These are phyloP conservation scores for Puma concolor DNA, from an alignment of 2,113 vertebrate genomes.

Conservation along the genomic window DNA sequence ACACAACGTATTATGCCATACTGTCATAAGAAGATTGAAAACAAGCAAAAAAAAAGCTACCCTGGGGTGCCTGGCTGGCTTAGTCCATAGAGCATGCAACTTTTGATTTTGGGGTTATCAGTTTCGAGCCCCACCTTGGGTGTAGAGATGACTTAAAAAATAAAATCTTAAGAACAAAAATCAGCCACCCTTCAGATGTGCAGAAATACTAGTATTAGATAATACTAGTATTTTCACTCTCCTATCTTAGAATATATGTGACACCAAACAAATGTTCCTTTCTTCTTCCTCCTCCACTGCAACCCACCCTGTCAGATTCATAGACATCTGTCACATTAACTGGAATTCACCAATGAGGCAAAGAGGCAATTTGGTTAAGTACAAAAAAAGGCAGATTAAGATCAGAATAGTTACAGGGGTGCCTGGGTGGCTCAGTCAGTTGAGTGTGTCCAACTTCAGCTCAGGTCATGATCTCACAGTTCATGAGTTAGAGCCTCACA, in stretches of 20 bases:
- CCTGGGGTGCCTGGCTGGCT: background rate
- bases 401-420: background rate
- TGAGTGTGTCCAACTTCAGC: too few relatives aligned
- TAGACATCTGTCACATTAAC: background rate
- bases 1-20: background rate
- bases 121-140: background rate
- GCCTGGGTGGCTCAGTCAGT: too few relatives aligned
- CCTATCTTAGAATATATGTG: background rate
- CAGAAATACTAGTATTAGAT: slow-evolving; percentile 29
- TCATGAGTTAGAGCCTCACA: too few relatives aligned
- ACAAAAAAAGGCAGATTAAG: background rate
- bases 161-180: background rate
- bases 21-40: background rate
- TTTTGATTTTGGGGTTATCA: background rate
- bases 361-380: background rate
- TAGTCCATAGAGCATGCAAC: background rate
- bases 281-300: slow-evolving; percentile 6
- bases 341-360: background rate
- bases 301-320: background rate
- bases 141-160: background rate
- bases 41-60: background rate
- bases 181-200: background rate
- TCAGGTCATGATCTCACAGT: too few relatives aligned
- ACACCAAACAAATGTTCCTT: slow-evolving; percentile 12
- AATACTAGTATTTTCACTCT: background rate